These are phyloP conservation scores for Leucophenga varia DNA, from an alignment of 1,140 invertebrate species.

Conservation along the genomic window DNA sequence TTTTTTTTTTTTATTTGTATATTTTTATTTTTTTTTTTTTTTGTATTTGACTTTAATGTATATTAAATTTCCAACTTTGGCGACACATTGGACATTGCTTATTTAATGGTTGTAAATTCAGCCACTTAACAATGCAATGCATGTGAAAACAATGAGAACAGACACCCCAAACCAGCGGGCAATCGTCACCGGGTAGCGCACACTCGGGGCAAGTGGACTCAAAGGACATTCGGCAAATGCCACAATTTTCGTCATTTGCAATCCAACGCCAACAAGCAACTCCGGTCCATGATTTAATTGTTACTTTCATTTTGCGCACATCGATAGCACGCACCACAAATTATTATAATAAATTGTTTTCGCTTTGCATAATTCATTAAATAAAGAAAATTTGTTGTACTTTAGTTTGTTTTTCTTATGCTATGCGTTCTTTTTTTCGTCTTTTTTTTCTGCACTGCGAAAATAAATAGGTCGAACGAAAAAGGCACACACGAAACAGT, in stretches of 20 bases:
- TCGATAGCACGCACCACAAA: too few relatives aligned
- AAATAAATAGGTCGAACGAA: too few relatives aligned
- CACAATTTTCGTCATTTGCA: slow-evolving; percentile 98
- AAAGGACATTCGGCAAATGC: slow-evolving; percentile 98
- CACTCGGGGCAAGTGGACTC: slow-evolving; percentile 97
- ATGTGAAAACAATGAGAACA: slow-evolving; percentile 99
- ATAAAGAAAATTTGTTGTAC: too few relatives aligned
- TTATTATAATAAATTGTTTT: too few relatives aligned
- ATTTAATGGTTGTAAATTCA: slow-evolving; percentile 92
- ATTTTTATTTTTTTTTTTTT: not conserved
- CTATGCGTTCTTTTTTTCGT: too few relatives aligned
- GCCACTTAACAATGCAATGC: slow-evolving; percentile 99
- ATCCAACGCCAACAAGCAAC: slow-evolving; percentile 98
- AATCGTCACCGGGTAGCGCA: slow-evolving; percentile 97
- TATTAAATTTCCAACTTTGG: slow-evolving; percentile 98
- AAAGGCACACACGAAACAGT: too few relatives aligned
- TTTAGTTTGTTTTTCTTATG: too few relatives aligned
- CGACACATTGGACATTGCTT: slow-evolving; percentile 99
- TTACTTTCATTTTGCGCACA: slow-evolving; percentile 55
- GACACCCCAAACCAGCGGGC: slow-evolving; percentile 96
- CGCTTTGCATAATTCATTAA: not conserved
- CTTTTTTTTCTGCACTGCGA: too few relatives aligned
- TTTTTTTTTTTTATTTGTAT: slow-evolving; percentile 5
- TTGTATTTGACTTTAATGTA: slow-evolving; percentile 58
- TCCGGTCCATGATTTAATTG: slow-evolving; percentile 74